Percentiles rank a stretch among this genome's conserved stretches.
phyloP scores from a whole-genome alignment of 1,140 invertebrate species.

The Ridgeia piscesae region DNA sequence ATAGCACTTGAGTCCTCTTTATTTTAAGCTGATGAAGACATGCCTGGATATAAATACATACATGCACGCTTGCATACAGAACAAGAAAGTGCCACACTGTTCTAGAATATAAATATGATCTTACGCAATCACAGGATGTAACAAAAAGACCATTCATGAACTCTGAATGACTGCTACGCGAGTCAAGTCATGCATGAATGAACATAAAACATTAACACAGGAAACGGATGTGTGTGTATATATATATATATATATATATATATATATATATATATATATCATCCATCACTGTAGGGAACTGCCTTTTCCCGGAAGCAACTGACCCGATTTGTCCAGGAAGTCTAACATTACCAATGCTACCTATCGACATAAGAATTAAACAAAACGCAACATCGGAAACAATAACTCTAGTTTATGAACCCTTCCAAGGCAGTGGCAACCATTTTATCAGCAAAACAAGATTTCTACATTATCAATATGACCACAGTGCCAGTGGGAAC shows the following conservation, averaged over 20 bases:
- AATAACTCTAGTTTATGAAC: neutral
- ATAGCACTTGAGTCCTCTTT: too few relatives aligned
- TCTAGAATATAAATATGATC: too few relatives aligned
- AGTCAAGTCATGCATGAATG: neutral
- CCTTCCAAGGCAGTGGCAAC: neutral
- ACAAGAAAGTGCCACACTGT: too few relatives aligned
- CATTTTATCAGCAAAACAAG: neutral
- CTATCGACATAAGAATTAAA: neutral
- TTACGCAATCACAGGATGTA: neutral
- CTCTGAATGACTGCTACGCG: too few relatives aligned
- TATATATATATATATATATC: too few relatives aligned
- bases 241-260: too few relatives aligned
- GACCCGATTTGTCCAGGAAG: neutral
- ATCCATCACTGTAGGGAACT: too few relatives aligned
- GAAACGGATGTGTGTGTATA: too few relatives aligned
- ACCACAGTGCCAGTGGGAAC: neutral
- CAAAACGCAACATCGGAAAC: neutral
- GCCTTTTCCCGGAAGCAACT: neutral
- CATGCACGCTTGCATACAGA: too few relatives aligned
- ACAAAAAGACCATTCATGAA: neutral
- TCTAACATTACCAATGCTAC: neutral
- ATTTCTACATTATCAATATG: neutral
- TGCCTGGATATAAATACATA: too few relatives aligned
- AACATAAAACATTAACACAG: neutral
- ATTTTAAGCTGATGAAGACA: too few relatives aligned